Percentiles rank a stretch among this genome's conserved stretches.
These are phyloP conservation scores for Drosophila subsilvestris DNA, from an alignment of 2,888 invertebrate species.

Conservation along the genomic window DNA sequence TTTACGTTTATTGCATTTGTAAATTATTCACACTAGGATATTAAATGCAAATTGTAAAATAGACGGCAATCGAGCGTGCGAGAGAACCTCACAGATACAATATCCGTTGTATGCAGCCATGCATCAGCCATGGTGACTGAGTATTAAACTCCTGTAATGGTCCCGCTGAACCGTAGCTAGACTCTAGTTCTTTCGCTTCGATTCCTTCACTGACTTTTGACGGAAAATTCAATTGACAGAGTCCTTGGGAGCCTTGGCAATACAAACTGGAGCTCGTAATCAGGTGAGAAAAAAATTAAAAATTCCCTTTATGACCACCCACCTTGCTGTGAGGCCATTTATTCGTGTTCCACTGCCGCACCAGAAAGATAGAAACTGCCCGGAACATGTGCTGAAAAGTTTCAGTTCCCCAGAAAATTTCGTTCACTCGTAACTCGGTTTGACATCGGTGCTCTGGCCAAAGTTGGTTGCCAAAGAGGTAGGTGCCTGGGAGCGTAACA, in stretches of 20 bases:
- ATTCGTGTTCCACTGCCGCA: neutral
- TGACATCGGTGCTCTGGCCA: conserved; percentile 54
- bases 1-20: conserved; percentile 84
- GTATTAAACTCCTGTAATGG: conserved; percentile 43
- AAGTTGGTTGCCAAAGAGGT: conserved; percentile 37
- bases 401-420: conserved; percentile 60
- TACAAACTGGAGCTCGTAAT: neutral
- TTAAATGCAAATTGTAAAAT: conserved; percentile 83
- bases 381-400: conserved; percentile 63
- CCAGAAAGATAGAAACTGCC: conserved; percentile 11
- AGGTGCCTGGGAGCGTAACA: conserved; percentile 57
- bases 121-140: conserved; percentile 46
- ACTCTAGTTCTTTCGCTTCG: too few relatives aligned
- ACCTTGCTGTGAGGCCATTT: too few relatives aligned
- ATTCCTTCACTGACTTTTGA: too few relatives aligned
- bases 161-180: too few relatives aligned
- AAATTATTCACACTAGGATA: conserved; percentile 85
- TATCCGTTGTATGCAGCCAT: conserved; percentile 59
- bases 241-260: neutral
- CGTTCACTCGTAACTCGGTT: conserved; percentile 39
- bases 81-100: conserved; percentile 49
- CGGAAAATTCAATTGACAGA: too few relatives aligned
- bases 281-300: neutral
- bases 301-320: neutral
- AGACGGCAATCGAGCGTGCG: conserved; percentile 63